Base-by-base conservation (phyloP, 1,140 invertebrate species). In the Whitmania pigra region DNA sequence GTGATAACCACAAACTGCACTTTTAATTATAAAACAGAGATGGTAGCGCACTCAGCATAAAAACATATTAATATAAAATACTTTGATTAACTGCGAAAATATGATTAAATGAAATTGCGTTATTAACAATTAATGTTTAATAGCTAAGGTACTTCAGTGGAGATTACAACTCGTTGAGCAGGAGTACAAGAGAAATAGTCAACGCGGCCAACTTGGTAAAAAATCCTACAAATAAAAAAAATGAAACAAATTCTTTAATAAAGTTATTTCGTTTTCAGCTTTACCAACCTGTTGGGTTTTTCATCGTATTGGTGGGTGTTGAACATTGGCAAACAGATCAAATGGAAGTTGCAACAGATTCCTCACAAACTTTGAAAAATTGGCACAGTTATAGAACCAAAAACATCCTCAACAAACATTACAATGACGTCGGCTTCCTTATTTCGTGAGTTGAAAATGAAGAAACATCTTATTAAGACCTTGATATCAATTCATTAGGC, bases 351-450 rank as follows among this genome's bases (percentile, higher is more conserved):
- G 87, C 87, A 0, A 79, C 84, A 53, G 89, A 94, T 77, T 92
- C 92, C 5, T 92, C 96, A 78, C 85, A 85, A 9, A 96, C 93
- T 0, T 84, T 97, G 55, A 89, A 88, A 1, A 91, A 90, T 82
- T 97, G 97, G 81, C 85, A 97, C 9, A 86, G 88, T 73, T 97
- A 97, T 80, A 85, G 94, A 13, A 85, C 87, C 76, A 87, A 89
- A 73, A 84, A 85, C 72, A 85, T 97, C 18, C 86, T 92, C 29
- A 86, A 87, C 72, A 85, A 89, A 20, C 90, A 94, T 83, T 90
- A 91, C 3, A 96, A 97, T 81, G 96, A 99, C 79, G 98, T 97
- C 84, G 94, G 94, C 60, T 94, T 98, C 81, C 84, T 98, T 54
- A 84, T 98, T 69, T 97, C 94, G 90, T 95, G 29, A 63, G 57